Percentiles rank a stretch among this genome's conserved stretches.
phyloP scores from a whole-genome alignment of 2,113 vertebrate genomes.

The Benitochromis conjunctus region DNA sequence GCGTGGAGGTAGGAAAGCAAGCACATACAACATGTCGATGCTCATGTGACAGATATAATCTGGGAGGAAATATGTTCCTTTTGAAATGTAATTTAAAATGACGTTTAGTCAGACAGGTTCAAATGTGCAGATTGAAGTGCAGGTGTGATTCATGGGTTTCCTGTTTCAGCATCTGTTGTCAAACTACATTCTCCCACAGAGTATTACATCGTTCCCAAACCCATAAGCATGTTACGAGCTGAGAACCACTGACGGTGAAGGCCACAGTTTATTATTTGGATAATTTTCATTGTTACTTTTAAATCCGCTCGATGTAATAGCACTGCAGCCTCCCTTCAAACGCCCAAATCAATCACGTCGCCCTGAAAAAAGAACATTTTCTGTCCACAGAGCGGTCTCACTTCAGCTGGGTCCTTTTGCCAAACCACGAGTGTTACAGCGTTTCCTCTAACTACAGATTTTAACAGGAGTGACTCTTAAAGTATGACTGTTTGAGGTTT shows the following conservation, averaged over 20 bases:
- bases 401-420: not conserved
- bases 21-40: not conserved
- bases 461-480: not conserved
- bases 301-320: not conserved
- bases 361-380: not conserved
- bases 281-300: not conserved
- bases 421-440: not conserved
- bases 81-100: not conserved
- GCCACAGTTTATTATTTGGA: not conserved
- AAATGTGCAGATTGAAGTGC: not conserved
- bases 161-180: not conserved
- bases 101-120: not conserved
- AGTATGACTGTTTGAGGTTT: not conserved
- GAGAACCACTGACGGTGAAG: not conserved
- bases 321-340: not conserved
- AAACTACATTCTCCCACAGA: not conserved
- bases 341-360: not conserved
- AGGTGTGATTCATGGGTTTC: not conserved
- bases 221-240: not conserved
- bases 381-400: not conserved
- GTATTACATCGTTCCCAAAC: not conserved
- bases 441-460: not conserved
- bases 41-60: not conserved
- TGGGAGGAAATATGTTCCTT: not conserved
- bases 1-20: not conserved